phyloP scores from a whole-genome alignment of 2,888 invertebrate genomes.

The Drosophila koepferae region DNA sequence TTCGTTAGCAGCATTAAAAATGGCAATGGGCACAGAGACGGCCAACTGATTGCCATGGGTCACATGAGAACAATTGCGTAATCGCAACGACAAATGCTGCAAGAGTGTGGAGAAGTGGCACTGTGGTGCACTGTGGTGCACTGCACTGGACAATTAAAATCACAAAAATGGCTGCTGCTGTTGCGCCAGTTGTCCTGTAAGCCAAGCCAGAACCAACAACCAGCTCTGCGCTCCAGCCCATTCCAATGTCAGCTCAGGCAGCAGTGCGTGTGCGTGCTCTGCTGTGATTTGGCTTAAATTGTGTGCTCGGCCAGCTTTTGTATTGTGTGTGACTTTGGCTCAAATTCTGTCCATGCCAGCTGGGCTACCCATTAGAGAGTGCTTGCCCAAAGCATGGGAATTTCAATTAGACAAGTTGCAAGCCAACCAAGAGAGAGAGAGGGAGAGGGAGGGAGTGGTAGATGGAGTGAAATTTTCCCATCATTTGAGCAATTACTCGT shows the following conservation, averaged over 20 bases:
- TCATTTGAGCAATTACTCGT: constrained; percentile 64
- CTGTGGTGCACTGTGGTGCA: neutral
- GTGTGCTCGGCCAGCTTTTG: constrained; percentile 55
- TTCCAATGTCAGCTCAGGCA: neutral
- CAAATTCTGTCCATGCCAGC: constrained; percentile 51
- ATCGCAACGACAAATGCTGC: constrained; percentile 23
- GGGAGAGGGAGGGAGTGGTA: neutral
- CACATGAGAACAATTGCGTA: constrained; percentile 79
- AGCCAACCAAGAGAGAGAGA: neutral
- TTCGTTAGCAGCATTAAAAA: constrained; percentile 79
- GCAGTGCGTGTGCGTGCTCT: constrained; percentile 62
- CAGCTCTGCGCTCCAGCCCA: constrained; percentile 2
- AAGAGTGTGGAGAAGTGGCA: neutral
- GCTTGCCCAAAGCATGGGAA: constrained; percentile 65
- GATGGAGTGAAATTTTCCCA: constrained; percentile 68
- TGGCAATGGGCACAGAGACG: constrained; percentile 46
- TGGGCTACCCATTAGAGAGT: constrained; percentile 71
- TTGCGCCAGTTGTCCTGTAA: constrained; percentile 44
- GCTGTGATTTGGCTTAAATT: constrained; percentile 74
- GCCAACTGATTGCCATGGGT: constrained; percentile 52
- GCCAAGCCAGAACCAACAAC: constrained; percentile 7
- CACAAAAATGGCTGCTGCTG: constrained; percentile 73
- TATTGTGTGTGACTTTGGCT: constrained; percentile 18
- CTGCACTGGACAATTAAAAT: constrained; percentile 70
- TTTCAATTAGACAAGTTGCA: constrained; percentile 71